Evolutionary conservation across 1,140 invertebrate genomes (phyloP).

Genomic region (Marisa cornuarietis): DNA sequence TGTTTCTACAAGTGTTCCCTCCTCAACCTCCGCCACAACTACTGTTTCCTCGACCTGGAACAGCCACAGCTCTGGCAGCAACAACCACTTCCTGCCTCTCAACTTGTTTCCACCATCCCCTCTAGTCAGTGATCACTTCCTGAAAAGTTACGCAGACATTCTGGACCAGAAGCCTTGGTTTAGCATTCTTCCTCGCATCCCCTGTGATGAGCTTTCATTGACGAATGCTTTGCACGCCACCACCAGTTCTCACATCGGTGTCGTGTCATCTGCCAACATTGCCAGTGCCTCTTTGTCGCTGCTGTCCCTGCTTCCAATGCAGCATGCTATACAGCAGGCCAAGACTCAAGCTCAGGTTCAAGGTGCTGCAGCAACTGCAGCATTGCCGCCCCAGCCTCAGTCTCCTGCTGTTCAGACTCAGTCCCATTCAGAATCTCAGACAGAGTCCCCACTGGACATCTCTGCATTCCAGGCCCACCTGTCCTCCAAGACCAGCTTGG

Average conservation of each 20-base stretch:
- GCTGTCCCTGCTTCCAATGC: slow-evolving; percentile 8
- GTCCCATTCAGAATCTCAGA: slow-evolving; percentile 26
- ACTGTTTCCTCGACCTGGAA: not conserved
- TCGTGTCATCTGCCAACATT: slow-evolving; percentile 20
- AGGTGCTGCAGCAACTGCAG: not conserved
- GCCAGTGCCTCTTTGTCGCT: slow-evolving; percentile 14
- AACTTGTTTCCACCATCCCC: slow-evolving; percentile 38
- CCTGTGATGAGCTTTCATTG: slow-evolving; percentile 71
- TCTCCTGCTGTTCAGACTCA: not conserved
- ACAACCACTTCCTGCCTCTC: slow-evolving; percentile 42
- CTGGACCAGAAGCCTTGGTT: slow-evolving; percentile 71
- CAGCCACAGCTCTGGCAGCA: slow-evolving; percentile 13
- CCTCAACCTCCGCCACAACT: not conserved
- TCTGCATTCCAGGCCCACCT: slow-evolving; percentile 27
- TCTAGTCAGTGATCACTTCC: slow-evolving; percentile 38
- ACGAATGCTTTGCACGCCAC: slow-evolving; percentile 36
- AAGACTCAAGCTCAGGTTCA: not conserved
- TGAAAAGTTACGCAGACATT: slow-evolving; percentile 38
- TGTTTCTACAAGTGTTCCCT: not conserved
- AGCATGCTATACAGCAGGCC: not conserved
- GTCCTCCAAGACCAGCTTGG: slow-evolving; percentile 3
- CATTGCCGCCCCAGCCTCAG: not conserved
- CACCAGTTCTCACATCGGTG: slow-evolving; percentile 3
- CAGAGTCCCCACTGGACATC: slow-evolving; percentile 15
- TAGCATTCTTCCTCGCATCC: slow-evolving; percentile 72